A percentile compares a stretch with the other conserved stretches of the same genome.
Conservation (phyloP, 2,888 invertebrate genomes). For the Sarcophaga subvicina region DNA sequence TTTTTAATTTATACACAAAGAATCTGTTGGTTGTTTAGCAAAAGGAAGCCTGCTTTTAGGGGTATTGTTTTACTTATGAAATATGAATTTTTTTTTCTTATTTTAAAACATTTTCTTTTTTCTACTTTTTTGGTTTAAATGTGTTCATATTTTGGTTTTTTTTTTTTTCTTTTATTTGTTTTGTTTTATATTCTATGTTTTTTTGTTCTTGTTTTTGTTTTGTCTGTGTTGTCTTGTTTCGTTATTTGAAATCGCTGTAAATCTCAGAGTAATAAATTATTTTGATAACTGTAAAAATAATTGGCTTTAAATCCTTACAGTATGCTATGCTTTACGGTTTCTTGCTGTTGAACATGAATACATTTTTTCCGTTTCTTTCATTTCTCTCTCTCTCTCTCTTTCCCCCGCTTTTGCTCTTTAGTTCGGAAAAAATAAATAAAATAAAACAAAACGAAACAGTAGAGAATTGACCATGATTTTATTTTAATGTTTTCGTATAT, state of each 20-base stretch:
- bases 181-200: constrained; percentile 7
- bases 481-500: constrained; percentile 24
- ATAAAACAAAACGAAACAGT: constrained; percentile 31
- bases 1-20: background rate
- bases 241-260: constrained; percentile 59
- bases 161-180: constrained; percentile 34
- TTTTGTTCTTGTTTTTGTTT: constrained; percentile 18
- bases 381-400: background rate
- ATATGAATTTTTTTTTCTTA: too few relatives aligned
- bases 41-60: background rate
- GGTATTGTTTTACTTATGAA: background rate
- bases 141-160: constrained; percentile 7
- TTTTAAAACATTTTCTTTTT: constrained; percentile 10
- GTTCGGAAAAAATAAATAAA: background rate
- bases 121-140: constrained; percentile 46
- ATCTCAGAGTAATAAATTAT: constrained; percentile 68
- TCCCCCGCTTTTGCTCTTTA: too few relatives aligned
- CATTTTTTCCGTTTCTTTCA: background rate
- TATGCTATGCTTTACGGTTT: constrained; percentile 54
- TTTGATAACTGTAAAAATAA: constrained; percentile 69
- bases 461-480: constrained; percentile 59
- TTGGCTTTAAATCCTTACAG: constrained; percentile 68
- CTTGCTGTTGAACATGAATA: background rate
- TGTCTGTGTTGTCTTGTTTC: constrained; percentile 5
- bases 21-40: background rate